Base-by-base conservation (phyloP, 2,113 vertebrate species). In the Microtus montanus region DNA sequence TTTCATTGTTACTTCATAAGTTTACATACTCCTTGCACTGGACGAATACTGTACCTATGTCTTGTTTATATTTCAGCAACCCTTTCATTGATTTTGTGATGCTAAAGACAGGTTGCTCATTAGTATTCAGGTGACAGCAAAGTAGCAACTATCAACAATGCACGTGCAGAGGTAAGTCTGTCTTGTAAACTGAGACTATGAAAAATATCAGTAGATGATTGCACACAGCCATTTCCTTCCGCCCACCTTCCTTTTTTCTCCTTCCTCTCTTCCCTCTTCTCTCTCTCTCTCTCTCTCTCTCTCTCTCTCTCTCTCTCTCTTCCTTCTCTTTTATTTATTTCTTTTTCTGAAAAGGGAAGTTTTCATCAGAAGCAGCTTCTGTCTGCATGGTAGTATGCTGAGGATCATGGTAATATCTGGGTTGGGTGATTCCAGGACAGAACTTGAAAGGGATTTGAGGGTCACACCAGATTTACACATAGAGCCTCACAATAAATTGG, bases 101-200 rank as follows among this genome's bases (percentile, higher is more conserved):
- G 38, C 4, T 78, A 41, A 86, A 35, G 71, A 70, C 19, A 79
- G 30, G 28, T 70, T 96, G 82, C 88, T 95, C 63, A 83, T 96
- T 95, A 92, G 89, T 78, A 95, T 95, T 90, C 88, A 86, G 78
- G 52, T 87, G 64, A 93, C 52, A 90, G 30, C 20, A 70, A 70
- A 93, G 63, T 80, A 33, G 80, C 71, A 86, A 77, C 71, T 92
- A 64, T 66, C 66, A 85, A 95, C 41, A 41, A 41, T 41, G 41
- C 41, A 84, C 66, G 64, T 4, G 22, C 54, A 70, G 54, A 96
- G 61, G 44, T 61, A 30, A 80, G 52, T 30, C 71, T 96, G 64
- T 87, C 82, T 85, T 91, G 38, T 20, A 92, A 89, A 52, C 38
- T 3, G n/a, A 93, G 54, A 38, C 92, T 97, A 47, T 73, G 61